phyloP scores from a whole-genome alignment of 2,797 vertebrate species.

The Hyperoplus immaculatus region DNA sequence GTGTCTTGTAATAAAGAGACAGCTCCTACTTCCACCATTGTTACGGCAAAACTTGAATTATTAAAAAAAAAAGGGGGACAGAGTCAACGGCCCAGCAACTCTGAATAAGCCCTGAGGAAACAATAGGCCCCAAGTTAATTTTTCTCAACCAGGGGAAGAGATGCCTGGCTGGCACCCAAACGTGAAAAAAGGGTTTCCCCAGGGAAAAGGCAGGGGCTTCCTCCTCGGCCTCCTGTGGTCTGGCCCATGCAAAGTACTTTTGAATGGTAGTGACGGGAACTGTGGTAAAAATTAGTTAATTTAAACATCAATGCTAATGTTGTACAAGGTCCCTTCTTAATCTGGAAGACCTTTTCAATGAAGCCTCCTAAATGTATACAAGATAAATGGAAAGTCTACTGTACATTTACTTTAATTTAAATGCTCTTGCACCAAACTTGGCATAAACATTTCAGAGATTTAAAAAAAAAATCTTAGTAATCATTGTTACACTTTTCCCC shows the following conservation, averaged over 20 bases:
- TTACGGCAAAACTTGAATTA: conserved; percentile 49
- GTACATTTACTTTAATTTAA: not conserved
- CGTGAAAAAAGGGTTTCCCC: conserved; percentile 72
- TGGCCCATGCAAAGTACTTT: conserved; percentile 41
- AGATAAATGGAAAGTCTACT: not conserved
- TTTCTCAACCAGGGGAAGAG: conserved; percentile 72
- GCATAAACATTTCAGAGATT: conserved; percentile 39
- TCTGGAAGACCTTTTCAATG: not conserved
- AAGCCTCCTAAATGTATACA: not conserved
- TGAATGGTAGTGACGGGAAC: not conserved
- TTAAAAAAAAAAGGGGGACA: conserved; percentile 42
- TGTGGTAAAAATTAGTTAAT: conserved; percentile 1
- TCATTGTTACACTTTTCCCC: conserved; percentile 64
- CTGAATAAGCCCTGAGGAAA: conserved; percentile 71
- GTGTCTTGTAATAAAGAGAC: conserved; percentile 25
- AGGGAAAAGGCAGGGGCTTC: conserved; percentile 54
- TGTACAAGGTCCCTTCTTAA: not conserved
- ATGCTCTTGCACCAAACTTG: not conserved
- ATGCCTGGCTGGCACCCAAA: conserved; percentile 66
- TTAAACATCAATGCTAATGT: not conserved
- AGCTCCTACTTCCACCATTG: conserved; percentile 9
- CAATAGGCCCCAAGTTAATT: conserved; percentile 77
- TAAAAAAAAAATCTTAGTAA: conserved; percentile 38
- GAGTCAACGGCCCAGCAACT: conserved; percentile 70
- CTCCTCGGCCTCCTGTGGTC: conserved; percentile 46